Conservation (phyloP, 2,113 vertebrate species). For the Apteryx owenii region DNA sequence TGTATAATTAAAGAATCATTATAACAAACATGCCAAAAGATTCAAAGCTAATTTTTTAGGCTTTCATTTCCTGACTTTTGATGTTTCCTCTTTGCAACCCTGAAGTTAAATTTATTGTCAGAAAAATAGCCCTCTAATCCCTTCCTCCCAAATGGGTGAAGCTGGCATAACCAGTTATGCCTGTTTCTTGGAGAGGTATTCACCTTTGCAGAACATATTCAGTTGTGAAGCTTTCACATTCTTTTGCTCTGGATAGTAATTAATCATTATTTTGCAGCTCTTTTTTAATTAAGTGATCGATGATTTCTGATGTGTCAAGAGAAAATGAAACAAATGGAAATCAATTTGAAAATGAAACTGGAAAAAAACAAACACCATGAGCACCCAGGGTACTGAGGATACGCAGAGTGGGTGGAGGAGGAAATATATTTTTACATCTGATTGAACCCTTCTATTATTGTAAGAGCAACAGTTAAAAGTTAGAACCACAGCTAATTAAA, state of each 20-base stretch:
- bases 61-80: neutral
- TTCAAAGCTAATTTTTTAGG: neutral
- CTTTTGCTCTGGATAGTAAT: conserved; percentile 46
- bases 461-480: neutral
- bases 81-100: neutral
- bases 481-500: conserved; percentile 10
- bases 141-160: neutral
- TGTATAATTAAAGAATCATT: neutral
- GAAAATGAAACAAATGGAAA: conserved; percentile 54
- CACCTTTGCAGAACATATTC: neutral
- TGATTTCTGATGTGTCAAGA: conserved; percentile 53
- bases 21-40: neutral
- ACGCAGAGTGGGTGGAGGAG: neutral
- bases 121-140: neutral
- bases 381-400: neutral
- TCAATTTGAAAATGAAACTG: neutral
- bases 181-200: neutral
- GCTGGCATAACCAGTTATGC: neutral
- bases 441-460: neutral
- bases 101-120: neutral
- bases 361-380: neutral
- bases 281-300: conserved; percentile 56
- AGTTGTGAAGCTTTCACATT: conserved; percentile 14
- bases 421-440: neutral
- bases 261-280: conserved; percentile 47